Conservation (phyloP, 2,113 vertebrate species). For the Cryptotis parvus region DNA sequence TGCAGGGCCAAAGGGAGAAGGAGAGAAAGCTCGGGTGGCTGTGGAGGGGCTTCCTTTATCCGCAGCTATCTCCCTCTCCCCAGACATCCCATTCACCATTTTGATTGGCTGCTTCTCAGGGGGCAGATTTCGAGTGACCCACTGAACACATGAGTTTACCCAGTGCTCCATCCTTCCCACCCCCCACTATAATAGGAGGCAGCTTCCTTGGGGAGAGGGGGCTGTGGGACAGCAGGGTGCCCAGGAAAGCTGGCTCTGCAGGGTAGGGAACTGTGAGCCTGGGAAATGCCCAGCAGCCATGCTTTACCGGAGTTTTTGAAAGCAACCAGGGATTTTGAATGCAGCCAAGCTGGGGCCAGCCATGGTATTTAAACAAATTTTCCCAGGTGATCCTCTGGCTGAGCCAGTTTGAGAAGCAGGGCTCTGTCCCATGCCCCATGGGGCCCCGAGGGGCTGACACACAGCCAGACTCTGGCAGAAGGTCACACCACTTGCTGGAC, state of each 20-base stretch:
- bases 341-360: neutral
- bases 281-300: neutral
- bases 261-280: neutral
- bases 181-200: too few species aligned
- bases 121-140: too few species aligned
- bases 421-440: fast-evolving
- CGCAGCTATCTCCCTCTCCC: too few species aligned
- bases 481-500: neutral
- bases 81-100: too few species aligned
- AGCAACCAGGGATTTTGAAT: neutral
- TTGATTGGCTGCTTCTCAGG: too few species aligned
- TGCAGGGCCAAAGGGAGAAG: too few species aligned
- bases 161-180: too few species aligned
- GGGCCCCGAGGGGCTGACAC: neutral
- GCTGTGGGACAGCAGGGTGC: neutral
- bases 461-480: neutral
- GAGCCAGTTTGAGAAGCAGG: neutral
- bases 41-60: too few species aligned
- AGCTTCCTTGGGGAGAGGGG: too few species aligned
- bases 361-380: neutral
- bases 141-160: too few species aligned
- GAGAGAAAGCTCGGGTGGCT: too few species aligned
- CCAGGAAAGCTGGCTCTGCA: neutral
- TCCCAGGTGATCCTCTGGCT: neutral
- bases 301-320: too few species aligned